phyloP scores from a whole-genome alignment of 2,888 invertebrate species.

The Miltochrista miniata region DNA sequence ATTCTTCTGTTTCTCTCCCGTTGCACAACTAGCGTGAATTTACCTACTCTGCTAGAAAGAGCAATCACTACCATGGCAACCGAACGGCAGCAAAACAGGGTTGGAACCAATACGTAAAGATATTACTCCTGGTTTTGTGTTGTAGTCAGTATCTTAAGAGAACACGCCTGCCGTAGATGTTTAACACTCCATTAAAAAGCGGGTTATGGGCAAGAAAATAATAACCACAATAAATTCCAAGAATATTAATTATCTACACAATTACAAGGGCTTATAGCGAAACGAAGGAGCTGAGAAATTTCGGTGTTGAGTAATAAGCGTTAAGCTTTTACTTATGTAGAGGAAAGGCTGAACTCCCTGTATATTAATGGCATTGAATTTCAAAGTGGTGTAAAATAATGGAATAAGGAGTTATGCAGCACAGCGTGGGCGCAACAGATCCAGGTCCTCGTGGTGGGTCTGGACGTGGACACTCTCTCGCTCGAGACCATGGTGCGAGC shows the following conservation, averaged over 20 bases:
- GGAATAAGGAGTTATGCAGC: no score
- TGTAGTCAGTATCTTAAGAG: constrained; percentile 29
- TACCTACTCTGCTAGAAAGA: neutral
- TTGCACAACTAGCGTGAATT: no score
- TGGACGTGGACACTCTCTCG: no score
- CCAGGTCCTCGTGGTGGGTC: no score
- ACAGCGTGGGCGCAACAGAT: no score
- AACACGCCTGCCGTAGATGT: constrained; percentile 26
- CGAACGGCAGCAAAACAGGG: neutral
- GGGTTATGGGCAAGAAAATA: constrained; percentile 38
- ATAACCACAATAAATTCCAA: constrained; percentile 39
- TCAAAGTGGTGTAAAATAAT: no score
- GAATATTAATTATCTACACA: constrained; percentile 43
- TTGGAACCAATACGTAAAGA: constrained; percentile 16
- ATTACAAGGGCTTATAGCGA: constrained; percentile 39
- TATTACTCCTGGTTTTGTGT: constrained; percentile 15
- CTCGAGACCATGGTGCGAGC: no score
- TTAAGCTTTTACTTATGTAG: no score
- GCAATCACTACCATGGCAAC: neutral
- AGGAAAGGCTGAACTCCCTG: no score
- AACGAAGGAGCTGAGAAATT: constrained; percentile 7
- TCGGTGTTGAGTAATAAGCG: neutral
- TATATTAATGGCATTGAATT: no score
- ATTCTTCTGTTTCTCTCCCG: no score
- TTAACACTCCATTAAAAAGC: constrained; percentile 37